Evolutionary conservation across 2,888 invertebrate genomes (phyloP), one percentile per base, ranked within the genome.

Genomic region (Brassicogethes aeneus): DNA sequence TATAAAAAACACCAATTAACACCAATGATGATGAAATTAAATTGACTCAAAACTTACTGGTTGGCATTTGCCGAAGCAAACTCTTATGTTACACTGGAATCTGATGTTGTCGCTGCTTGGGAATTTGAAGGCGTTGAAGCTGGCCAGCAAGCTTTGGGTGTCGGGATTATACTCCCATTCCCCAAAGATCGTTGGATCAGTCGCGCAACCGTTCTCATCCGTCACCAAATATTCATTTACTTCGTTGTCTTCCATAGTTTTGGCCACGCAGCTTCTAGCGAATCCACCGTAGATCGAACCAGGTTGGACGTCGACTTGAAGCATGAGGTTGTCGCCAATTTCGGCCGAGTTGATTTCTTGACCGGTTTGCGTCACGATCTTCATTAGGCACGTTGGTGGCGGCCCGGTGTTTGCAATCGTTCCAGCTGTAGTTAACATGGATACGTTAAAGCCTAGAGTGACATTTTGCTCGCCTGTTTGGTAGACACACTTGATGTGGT

Each of bases 351-450:
- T 87, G 43, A 94, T 90, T 68, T 90, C 88, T 58, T 85, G 83
- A 5, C 93, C 93, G 30, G 82, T 82, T 30, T 82, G 81, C 16
- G 90, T 87, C 15, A 91, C 86, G 49, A 94, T 93, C 58, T 84
- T 81, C 93, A 94, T 93, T 42, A 85, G 75, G 64, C 93, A 93
- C 8, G 86, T 86, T 7, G 93, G 93, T 36, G 93, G 92, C 16
- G 93, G 93, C 37, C 93, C 93, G 1, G 92, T 93, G 61, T 94
- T 93, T 32, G 92, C 92, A 47, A 94, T 93, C 0, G 93, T 94
- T 39, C 93, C 93, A 1, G 92, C 92, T 0, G 93, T 93, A 0
- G 93, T 93, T 51, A 93, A 68, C 92, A 93, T 93, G 7, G 92
- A 92, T 5, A 93, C 93, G 64, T 95, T 94, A 66, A 93, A 92